phyloP scores from a whole-genome alignment of 2,888 invertebrate genomes.

The Stenodera caucasica region DNA sequence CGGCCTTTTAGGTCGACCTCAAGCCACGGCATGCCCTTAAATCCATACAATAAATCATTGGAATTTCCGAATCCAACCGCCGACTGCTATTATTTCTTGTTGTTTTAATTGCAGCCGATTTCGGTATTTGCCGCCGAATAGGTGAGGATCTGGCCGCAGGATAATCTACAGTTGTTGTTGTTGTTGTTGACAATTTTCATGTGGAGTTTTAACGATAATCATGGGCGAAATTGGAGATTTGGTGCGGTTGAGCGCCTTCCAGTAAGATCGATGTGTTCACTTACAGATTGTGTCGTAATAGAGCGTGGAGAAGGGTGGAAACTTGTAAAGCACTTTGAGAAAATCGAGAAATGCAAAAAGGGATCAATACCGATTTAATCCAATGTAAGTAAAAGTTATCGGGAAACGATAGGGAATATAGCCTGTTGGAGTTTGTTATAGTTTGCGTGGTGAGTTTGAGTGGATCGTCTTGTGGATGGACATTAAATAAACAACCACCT shows the following conservation, averaged over 20 bases:
- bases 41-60: constrained; percentile 44
- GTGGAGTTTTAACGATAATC: background rate
- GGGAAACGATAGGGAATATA: constrained; percentile 26
- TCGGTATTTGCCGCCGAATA: background rate
- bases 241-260: background rate
- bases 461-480: constrained; percentile 18
- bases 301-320: constrained; percentile 11
- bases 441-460: constrained; percentile 17
- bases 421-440: constrained; percentile 31
- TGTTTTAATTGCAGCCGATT: constrained; percentile 34
- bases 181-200: background rate
- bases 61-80: constrained; percentile 41
- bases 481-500: constrained; percentile 29
- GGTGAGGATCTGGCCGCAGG: background rate
- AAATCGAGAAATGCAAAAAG: constrained; percentile 22
- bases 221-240: background rate
- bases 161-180: background rate
- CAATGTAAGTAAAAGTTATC: constrained; percentile 38
- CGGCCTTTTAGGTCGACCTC: constrained; percentile 41
- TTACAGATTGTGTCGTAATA: constrained; percentile 1
- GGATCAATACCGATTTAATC: constrained; percentile 40
- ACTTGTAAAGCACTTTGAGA: constrained; percentile 27
- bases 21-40: constrained; percentile 47
- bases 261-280: background rate
- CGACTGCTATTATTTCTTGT: constrained; percentile 25